Percentiles rank a stretch among this genome's conserved stretches.
These are phyloP conservation scores for Aurelia sp. DNA, from an alignment of 30 jellyfish, hydroid and myxozoan species.

Conservation along the genomic window DNA sequence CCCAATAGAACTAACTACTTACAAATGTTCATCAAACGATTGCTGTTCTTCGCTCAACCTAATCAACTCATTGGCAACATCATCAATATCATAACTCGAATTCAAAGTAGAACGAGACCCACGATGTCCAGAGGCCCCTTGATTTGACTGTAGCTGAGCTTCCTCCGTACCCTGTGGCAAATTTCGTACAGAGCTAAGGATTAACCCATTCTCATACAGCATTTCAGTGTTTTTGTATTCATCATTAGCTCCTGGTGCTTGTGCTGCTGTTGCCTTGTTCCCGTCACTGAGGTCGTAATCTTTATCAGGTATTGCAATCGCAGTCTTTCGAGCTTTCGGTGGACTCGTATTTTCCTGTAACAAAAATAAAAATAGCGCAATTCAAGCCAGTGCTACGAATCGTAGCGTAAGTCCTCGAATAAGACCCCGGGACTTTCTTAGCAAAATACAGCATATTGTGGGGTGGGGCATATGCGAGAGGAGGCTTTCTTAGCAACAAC, in stretches of 20 bases:
- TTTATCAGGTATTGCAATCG: slow-evolving; percentile 10
- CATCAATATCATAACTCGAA: slow-evolving; percentile 52
- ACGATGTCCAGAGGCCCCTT: neutral
- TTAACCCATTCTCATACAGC: slow-evolving; percentile 56
- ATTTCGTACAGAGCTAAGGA: slow-evolving; percentile 30
- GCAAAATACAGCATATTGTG: too few relatives aligned
- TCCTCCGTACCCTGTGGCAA: neutral
- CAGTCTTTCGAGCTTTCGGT: neutral
- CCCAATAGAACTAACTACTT: neutral
- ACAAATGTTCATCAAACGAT: slow-evolving; percentile 35
- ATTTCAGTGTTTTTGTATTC: neutral
- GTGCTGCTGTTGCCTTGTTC: too few relatives aligned
- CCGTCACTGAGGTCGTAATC: neutral
- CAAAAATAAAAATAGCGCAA: too few relatives aligned
- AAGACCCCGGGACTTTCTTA: too few relatives aligned
- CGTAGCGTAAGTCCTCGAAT: too few relatives aligned
- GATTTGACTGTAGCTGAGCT: neutral
- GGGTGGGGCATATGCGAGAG: too few relatives aligned
- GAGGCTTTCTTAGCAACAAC: too few relatives aligned
- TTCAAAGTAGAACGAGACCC: slow-evolving; percentile 28
- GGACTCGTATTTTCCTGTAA: neutral
- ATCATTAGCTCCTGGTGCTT: too few relatives aligned
- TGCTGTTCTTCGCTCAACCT: slow-evolving; percentile 69
- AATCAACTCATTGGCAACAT: slow-evolving; percentile 64
- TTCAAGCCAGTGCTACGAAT: too few relatives aligned